phyloP scores from a whole-genome alignment of 2,888 invertebrate species.

The Calameuta filiformis region DNA sequence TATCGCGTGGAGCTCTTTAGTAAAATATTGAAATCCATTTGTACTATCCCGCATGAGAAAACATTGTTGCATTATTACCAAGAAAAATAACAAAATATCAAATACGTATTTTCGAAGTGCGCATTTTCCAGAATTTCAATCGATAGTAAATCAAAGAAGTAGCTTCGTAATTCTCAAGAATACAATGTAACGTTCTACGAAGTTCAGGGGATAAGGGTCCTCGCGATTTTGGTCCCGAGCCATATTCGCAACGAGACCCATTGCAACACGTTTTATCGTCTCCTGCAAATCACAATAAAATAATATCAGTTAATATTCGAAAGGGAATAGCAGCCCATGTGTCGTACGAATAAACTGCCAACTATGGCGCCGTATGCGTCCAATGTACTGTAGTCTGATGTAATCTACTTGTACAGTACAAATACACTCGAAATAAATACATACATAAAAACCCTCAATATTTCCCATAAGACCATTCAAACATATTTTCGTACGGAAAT shows the following conservation, averaged over 20 bases:
- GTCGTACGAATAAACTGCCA: background rate
- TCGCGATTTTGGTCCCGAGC: background rate
- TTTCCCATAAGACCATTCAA: background rate
- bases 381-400: background rate
- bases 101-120: background rate
- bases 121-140: background rate
- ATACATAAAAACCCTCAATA: background rate
- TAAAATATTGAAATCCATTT: too few species aligned
- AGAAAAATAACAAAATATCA: background rate
- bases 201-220: background rate
- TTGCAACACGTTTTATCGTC: background rate
- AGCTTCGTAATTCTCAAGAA: constrained; percentile 4
- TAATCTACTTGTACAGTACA: background rate
- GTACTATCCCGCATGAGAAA: too few species aligned
- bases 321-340: background rate
- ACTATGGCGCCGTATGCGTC: background rate
- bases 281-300: background rate
- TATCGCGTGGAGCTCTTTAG: too few species aligned
- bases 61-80: too few species aligned
- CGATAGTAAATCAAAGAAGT: background rate
- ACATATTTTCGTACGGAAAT: background rate
- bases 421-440: background rate
- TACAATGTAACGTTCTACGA: constrained; percentile 1
- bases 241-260: background rate
- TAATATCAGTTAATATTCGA: background rate